Evolutionary conservation across 1,140 invertebrate genomes (phyloP).

Genomic region (Drosophila lini): DNA sequence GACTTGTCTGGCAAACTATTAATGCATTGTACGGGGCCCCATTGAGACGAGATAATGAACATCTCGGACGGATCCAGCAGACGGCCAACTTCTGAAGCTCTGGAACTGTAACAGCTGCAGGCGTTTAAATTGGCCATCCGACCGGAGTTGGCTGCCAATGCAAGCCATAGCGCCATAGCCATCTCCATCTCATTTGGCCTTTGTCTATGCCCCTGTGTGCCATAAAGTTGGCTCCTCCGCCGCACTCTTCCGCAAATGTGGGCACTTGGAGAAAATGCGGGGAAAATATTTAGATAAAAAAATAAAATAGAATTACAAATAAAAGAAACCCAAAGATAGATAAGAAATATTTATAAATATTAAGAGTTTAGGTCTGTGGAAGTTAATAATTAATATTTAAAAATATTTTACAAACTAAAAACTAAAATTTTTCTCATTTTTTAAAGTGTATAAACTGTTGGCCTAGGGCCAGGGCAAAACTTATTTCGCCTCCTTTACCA

Average conservation of each 20-base stretch:
- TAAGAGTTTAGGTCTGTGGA: no score
- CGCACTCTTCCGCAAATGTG: conserved; percentile 20
- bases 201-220: conserved; percentile 65
- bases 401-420: neutral
- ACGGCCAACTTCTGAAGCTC: conserved; percentile 63
- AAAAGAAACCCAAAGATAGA: no score
- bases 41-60: conserved; percentile 75
- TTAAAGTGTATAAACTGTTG: conserved; percentile 32
- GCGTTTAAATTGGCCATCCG: conserved; percentile 64
- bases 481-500: conserved; percentile 39
- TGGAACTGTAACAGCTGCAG: conserved; percentile 75
- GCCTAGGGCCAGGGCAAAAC: conserved; percentile 59
- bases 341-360: no score
- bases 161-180: conserved; percentile 37
- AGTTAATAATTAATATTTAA: neutral
- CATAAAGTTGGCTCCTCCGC: conserved; percentile 51
- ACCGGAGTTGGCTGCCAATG: conserved; percentile 47
- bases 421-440: neutral
- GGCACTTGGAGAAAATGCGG: neutral
- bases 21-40: conserved; percentile 56
- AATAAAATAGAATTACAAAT: no score
- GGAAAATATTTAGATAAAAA: neutral
- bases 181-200: conserved; percentile 51
- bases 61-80: conserved; percentile 41
- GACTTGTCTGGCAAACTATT: conserved; percentile 64